Evolutionary conservation across 2,797 vertebrate species (phyloP).

Genomic region (Nothura maculosa): DNA sequence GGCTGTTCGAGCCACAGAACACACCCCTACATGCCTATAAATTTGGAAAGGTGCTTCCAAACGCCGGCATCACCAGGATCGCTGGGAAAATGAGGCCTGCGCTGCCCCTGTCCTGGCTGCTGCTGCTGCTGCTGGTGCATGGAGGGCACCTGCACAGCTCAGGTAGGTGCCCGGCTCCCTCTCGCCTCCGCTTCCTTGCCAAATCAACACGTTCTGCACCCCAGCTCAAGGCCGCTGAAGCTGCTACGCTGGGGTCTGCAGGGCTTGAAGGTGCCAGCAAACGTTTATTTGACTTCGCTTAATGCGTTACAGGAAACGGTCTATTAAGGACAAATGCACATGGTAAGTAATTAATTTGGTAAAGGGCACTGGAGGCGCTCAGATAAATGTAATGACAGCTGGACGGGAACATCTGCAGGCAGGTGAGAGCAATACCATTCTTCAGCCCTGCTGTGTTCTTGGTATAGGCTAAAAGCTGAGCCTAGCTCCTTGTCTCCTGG

Average conservation of each 20-base stretch:
- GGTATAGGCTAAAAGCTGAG: not conserved
- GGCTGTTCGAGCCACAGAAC: not conserved
- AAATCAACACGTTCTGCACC: not conserved
- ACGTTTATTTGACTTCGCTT: not conserved
- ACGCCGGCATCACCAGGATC: not conserved
- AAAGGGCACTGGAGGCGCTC: not conserved
- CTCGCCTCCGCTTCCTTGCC: not conserved
- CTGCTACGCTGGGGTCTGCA: rapidly evolving
- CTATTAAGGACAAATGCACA: not conserved
- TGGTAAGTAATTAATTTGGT: not conserved
- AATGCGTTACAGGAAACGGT: not conserved
- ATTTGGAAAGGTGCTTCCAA: not conserved
- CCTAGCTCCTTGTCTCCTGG: not conserved
- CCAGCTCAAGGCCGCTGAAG: not conserved
- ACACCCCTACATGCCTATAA: not conserved
- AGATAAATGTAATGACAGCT: not conserved
- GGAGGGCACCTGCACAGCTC: not conserved
- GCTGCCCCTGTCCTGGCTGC: rapidly evolving
- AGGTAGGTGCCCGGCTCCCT: not conserved
- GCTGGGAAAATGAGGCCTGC: not conserved
- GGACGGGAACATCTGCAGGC: not conserved
- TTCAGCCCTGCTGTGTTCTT: not conserved
- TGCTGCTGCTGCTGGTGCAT: not conserved
- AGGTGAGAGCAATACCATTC: not conserved
- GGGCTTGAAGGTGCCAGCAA: not conserved